phyloP scores from a whole-genome alignment of 2,113 vertebrate genomes.

The Vicugna pacos region DNA sequence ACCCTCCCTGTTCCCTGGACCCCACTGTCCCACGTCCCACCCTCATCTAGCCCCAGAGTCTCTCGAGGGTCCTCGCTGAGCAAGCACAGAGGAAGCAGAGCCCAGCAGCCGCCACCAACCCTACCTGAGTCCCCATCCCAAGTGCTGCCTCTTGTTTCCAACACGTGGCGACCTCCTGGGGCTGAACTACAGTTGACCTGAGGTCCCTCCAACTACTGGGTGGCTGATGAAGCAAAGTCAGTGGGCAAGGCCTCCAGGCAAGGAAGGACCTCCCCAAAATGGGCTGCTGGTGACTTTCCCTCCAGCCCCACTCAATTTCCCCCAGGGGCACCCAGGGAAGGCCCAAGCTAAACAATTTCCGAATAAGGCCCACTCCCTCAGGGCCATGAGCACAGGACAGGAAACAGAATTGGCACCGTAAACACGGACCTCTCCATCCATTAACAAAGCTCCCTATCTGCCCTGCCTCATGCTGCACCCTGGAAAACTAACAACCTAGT shows the following conservation, averaged over 20 bases:
- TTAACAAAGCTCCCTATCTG: background rate
- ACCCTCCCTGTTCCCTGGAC: background rate
- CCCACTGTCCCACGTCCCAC: background rate
- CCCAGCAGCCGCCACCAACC: background rate
- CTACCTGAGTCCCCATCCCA: background rate
- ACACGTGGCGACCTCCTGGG: background rate
- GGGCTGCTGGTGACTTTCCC: background rate
- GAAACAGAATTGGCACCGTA: background rate
- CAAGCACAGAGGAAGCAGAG: background rate
- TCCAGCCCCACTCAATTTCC: background rate
- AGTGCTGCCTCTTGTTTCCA: background rate
- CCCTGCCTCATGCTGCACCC: rapidly evolving
- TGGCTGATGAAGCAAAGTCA: background rate
- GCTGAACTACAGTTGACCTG: background rate
- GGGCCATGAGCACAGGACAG: rapidly evolving
- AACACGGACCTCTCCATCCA: rapidly evolving
- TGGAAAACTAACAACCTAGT: rapidly evolving
- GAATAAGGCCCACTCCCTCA: background rate
- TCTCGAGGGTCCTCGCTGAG: background rate
- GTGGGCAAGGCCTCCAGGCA: no score
- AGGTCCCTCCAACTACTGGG: background rate
- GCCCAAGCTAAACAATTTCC: background rate
- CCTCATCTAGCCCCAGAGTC: background rate
- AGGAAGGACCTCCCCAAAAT: background rate
- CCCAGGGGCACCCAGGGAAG: background rate